Evolutionary conservation across 2,797 vertebrate species (phyloP), one percentile per base, ranked within the genome.

Genomic region (Mus spretus): DNA sequence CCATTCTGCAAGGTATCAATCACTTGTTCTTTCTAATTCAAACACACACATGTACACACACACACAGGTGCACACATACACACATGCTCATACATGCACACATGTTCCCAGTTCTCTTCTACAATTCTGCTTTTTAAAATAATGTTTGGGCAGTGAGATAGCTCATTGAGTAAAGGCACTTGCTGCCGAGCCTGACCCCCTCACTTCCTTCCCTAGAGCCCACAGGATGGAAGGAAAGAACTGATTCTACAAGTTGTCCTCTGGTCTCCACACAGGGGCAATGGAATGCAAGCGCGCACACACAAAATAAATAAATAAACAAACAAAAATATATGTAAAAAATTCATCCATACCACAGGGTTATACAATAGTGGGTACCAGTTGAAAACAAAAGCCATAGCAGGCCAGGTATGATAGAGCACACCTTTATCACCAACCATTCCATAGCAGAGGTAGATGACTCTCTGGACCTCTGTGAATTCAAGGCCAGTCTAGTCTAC

Each of bases 51-150:
- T 3, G 50, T 11, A 83, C 34, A 55, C 2, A 85, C 3, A 34
- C 17, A 84, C 1, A 15, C 12, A 78, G 50, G 19, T 10, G 70
- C 15, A n/a, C 2, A 37, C 10, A 50, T 14, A 3, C 44, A 20
- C 4, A 31, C n/a, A 84, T 0, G 11, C 61, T 14, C 13, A 70
- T 24, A 40, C 2, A 65, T 37, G 40, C 6, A 50, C 10, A 14
- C 34, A 8, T 6, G 22, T 8, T 75, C 70, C 67, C 75, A 31
- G 17, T 63, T 89, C 8, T 95, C 40, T 92, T 90, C 31, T 31
- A 47, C 1, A 61, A 47, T 53, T 89, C 75, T 92, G 72, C 55
- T 83, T 95, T 79, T 57, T 89, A 74, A 90, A 89, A 70, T 34
- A 34, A 2, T 70, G 63, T 53, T 53, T 70, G 44, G 83, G 47